Conservation (phyloP, 2,113 vertebrate genomes). For the Xyliphius kryptos region DNA sequence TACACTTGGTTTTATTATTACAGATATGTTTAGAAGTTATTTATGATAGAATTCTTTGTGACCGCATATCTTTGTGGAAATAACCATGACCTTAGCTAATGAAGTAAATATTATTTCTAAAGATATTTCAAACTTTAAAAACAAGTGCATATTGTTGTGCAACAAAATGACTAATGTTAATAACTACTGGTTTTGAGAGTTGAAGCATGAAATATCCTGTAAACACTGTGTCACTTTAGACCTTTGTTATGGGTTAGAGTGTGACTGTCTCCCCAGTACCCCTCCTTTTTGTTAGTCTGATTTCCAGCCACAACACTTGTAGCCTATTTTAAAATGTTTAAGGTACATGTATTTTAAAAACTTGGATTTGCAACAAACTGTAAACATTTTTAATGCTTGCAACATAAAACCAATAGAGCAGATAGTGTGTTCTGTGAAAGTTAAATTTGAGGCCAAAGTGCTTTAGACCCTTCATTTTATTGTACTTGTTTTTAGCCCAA, state of each 20-base stretch:
- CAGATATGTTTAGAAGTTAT: too few relatives aligned
- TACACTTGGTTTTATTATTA: too few relatives aligned
- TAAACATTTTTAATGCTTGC: too few relatives aligned
- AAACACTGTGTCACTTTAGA: conserved; percentile 32
- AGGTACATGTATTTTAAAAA: not conserved
- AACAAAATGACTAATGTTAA: conserved; percentile 21
- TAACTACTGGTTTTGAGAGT: conserved; percentile 12
- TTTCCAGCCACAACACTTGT: not conserved
- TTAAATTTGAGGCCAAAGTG: too few relatives aligned
- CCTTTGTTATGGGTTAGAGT: conserved; percentile 39
- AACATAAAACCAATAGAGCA: too few relatives aligned
- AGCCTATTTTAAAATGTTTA: not conserved
- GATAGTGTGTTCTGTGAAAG: too few relatives aligned
- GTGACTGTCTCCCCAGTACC: not conserved
- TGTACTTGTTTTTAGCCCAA: too few relatives aligned
- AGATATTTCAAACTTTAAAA: conserved; percentile 28
- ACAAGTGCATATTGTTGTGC: conserved; percentile 33
- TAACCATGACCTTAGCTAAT: conserved; percentile 21
- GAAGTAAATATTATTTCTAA: conserved; percentile 11
- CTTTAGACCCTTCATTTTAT: too few relatives aligned
- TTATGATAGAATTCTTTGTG: too few relatives aligned
- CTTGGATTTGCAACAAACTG: too few relatives aligned
- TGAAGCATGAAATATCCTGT: conserved; percentile 26
- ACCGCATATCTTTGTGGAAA: too few relatives aligned
- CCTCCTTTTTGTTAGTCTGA: not conserved